A percentile compares a stretch with the other conserved stretches of the same genome.
phyloP scores from a whole-genome alignment of 1,140 invertebrate genomes.

The Bathynomus jamesi region DNA sequence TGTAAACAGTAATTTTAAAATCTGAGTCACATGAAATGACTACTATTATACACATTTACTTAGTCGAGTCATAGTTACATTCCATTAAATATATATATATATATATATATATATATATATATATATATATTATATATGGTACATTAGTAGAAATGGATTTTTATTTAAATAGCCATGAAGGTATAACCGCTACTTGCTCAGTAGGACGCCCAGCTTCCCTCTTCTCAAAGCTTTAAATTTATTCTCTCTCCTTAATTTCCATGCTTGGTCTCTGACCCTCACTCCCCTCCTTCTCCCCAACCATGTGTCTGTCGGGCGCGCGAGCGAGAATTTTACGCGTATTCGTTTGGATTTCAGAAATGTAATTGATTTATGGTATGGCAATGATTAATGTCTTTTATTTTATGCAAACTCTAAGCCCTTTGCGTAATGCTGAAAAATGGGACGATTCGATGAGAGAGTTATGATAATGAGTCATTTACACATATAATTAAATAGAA shows the following conservation, averaged over 20 bases:
- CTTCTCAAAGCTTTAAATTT: constrained; percentile 30
- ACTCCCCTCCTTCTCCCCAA: constrained; percentile 9
- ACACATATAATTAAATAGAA: too few relatives aligned
- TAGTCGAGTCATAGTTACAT: too few relatives aligned
- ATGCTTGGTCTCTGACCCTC: not conserved
- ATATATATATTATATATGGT: too few relatives aligned
- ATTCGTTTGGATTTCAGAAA: constrained; percentile 34
- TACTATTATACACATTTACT: too few relatives aligned
- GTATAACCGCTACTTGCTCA: too few relatives aligned
- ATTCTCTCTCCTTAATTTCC: constrained; percentile 13
- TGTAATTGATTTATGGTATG: constrained; percentile 34
- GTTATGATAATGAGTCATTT: too few relatives aligned
- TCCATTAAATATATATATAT: too few relatives aligned
- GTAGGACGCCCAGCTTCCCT: constrained; percentile 20
- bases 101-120: too few relatives aligned
- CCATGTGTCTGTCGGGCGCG: constrained; percentile 30
- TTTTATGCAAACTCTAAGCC: constrained; percentile 7
- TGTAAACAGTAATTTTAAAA: constrained; percentile 16
- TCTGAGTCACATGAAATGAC: not conserved
- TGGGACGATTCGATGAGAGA: too few relatives aligned
- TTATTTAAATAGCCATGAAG: too few relatives aligned
- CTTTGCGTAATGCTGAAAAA: constrained; percentile 24
- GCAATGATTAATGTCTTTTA: constrained; percentile 26
- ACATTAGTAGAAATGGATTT: too few relatives aligned
- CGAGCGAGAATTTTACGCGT: constrained; percentile 29